Evolutionary conservation across 2,113 vertebrate species (phyloP), one percentile per base, ranked within the genome.

Genomic region (Chloropsis hardwickii): DNA sequence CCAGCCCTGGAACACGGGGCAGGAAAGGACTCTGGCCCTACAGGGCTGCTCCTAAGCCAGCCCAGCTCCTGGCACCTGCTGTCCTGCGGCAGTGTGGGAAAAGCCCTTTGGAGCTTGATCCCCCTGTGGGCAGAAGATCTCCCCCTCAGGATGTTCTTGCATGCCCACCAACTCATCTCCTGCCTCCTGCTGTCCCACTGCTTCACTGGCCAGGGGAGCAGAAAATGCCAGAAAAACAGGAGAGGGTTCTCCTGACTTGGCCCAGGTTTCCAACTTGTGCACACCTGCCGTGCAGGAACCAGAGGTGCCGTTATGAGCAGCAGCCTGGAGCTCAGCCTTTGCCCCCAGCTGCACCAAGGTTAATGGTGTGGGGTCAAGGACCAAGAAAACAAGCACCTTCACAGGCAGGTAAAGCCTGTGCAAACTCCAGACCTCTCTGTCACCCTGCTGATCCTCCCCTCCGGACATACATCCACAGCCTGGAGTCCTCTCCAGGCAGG

Each of bases 181-280:
- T 81, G 0, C 88, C 92, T 85, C 91, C 86, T 0, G 69, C 90
- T 0, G 3, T 93, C 37, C 94, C 78, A 0, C 35, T 86, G 16
- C 88, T 95, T 42, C 80, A 14, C 9, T 95, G 80, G 44, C 74
- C 79, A 22, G 72, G 35, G 37, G 81, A 86, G 8, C 76, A 31
- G 84, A 61, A 67, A n/a, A 17, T 22, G 3, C 35, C 6, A 1
- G n/a, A 25, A 39, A 65, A 88, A 71, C 23, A 8, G 12, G 69
- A 90, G 88, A 90, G 90, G 81, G 31, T 91, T 86, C 95, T 97
- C 40, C 74, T 95, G 54, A 6, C 66, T 28, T 95, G 95, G 95
- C 95, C 95, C 45, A 86, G 39, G 33, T 96, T 97, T 76, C 96
- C 96, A 48, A 0, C 54, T 3, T 53, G 58, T 53, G 47, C 37